These are phyloP conservation scores for Malurus alboscapulatus DNA, from an alignment of 2,113 vertebrate genomes.

Conservation along the genomic window DNA sequence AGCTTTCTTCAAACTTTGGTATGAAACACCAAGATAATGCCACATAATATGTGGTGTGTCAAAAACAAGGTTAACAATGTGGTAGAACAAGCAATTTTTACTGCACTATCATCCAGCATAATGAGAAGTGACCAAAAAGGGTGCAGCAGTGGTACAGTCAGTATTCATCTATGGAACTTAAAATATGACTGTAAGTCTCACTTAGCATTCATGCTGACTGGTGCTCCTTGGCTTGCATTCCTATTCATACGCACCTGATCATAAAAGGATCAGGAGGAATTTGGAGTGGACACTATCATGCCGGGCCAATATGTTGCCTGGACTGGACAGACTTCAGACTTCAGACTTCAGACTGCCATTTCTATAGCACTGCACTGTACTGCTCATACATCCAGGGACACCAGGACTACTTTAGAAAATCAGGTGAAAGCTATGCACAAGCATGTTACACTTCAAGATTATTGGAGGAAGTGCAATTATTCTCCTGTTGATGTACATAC, in stretches of 20 bases:
- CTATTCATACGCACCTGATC: background rate
- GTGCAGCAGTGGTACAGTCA: background rate
- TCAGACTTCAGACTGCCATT: background rate
- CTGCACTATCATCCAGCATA: background rate
- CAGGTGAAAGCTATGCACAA: background rate
- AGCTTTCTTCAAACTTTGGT: background rate
- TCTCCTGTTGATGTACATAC: background rate
- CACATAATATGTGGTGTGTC: rapidly evolving
- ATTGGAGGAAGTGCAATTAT: background rate
- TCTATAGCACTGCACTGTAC: rapidly evolving
- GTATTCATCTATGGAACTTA: background rate
- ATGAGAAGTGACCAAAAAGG: background rate
- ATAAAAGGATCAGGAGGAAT: background rate
- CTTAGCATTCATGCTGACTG: background rate
- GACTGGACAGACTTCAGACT: background rate
- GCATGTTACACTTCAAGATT: background rate
- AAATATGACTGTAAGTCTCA: background rate
- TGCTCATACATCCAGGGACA: background rate
- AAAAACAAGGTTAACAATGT: background rate
- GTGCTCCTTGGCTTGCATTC: background rate
- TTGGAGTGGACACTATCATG: background rate
- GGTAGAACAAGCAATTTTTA: background rate
- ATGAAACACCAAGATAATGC: background rate
- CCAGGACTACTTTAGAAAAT: background rate
- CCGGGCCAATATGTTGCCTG: background rate